Evolutionary conservation across 2,888 invertebrate genomes (phyloP).

Genomic region (Pharmacophagus antenor): DNA sequence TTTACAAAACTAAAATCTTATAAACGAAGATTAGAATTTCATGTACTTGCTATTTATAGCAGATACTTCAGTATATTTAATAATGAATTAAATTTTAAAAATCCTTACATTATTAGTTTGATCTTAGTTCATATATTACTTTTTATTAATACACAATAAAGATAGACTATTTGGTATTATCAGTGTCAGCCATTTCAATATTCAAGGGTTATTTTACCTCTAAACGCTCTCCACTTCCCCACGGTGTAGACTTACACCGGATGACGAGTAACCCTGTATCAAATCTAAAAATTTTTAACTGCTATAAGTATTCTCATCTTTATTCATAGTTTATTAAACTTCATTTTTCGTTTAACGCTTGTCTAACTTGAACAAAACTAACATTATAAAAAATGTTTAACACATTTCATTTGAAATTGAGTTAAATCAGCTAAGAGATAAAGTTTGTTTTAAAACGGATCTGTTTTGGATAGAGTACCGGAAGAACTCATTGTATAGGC

Average conservation of each 20-base stretch:
- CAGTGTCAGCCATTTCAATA: conserved; percentile 43
- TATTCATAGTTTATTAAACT: conserved; percentile 31
- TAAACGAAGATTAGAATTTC: no score
- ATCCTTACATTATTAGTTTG: no score
- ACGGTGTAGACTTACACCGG: conserved; percentile 75
- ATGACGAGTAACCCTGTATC: conserved; percentile 65
- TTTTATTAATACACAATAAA: no score
- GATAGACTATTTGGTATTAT: conserved; percentile 11
- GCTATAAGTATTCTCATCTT: conserved; percentile 32
- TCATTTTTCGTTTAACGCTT: conserved; percentile 28
- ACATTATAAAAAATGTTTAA: conserved; percentile 16
- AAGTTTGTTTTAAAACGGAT: conserved; percentile 38
- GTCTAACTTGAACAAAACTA: conserved; percentile 15
- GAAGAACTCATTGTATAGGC: conserved; percentile 71
- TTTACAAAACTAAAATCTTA: no score
- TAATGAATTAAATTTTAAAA: no score
- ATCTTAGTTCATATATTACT: no score
- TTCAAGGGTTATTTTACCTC: conserved; percentile 47
- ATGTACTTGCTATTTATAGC: no score
- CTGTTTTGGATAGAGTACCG: conserved; percentile 55
- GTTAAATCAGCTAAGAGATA: conserved; percentile 38
- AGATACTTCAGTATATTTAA: no score
- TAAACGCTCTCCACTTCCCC: conserved; percentile 64
- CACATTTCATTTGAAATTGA: conserved; percentile 31
- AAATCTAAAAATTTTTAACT: conserved; percentile 45